These are phyloP conservation scores for Palythoa caribaeorum DNA, from an alignment of 92 coral and sea anemone genomes.

Conservation along the genomic window DNA sequence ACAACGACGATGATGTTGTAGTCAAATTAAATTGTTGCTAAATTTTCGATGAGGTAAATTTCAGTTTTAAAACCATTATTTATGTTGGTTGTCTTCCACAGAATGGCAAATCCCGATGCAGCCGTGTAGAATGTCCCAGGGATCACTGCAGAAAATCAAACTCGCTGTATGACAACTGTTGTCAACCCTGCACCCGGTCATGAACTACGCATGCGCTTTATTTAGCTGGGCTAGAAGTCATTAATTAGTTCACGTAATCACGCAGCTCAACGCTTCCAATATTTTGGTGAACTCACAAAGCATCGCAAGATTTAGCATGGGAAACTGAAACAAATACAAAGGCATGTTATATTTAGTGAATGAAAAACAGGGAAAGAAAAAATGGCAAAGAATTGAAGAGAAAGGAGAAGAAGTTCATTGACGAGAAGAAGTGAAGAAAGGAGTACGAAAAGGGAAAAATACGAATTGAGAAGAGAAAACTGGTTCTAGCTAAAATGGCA, in stretches of 20 bases:
- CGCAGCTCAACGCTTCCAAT: neutral
- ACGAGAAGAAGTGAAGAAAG: neutral
- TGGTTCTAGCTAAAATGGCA: neutral
- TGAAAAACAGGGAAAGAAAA: neutral
- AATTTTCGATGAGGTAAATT: neutral
- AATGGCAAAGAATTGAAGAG: neutral
- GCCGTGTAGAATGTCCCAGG: slow-evolving; percentile 73
- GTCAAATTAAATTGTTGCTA: neutral
- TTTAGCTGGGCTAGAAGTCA: neutral
- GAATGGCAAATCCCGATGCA: slow-evolving; percentile 74
- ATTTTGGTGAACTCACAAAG: neutral
- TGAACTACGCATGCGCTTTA: neutral
- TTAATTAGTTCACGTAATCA: neutral
- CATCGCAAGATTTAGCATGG: neutral
- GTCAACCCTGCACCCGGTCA: slow-evolving; percentile 72
- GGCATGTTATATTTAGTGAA: neutral
- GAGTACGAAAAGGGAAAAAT: neutral
- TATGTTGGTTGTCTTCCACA: slow-evolving; percentile 12
- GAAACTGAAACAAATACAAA: neutral
- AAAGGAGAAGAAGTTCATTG: neutral
- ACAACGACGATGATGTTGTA: neutral
- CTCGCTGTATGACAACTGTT: slow-evolving; percentile 62
- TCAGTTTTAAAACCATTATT: neutral
- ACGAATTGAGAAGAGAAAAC: neutral
- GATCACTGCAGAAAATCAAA: slow-evolving; percentile 71